Evolutionary conservation across 2,113 vertebrate genomes (phyloP).

Genomic region (Alexandromys fortis): DNA sequence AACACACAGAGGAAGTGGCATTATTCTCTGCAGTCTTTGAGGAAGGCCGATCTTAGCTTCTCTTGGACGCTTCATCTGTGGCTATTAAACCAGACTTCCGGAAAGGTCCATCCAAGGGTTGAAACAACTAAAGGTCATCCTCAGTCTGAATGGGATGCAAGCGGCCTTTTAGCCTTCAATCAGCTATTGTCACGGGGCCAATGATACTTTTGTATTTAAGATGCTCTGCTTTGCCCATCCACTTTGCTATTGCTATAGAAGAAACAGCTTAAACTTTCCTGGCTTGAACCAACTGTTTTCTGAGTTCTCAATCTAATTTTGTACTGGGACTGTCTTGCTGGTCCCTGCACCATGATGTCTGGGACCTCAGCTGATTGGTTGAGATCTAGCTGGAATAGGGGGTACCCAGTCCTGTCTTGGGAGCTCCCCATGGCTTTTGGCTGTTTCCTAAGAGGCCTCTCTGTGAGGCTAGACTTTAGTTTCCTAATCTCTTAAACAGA

Average conservation of each 20-base stretch:
- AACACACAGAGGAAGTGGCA: not conserved
- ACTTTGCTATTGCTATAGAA: not conserved
- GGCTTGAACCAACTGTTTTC: constrained; percentile 1
- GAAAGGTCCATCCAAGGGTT: not conserved
- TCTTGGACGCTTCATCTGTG: not conserved
- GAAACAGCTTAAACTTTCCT: not conserved
- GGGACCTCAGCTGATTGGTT: not conserved
- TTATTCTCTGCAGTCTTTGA: not conserved
- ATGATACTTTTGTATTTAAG: not conserved
- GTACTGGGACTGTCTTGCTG: not conserved
- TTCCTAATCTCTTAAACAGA: not conserved
- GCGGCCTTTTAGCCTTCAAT: not conserved
- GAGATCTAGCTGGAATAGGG: not conserved
- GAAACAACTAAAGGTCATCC: not conserved
- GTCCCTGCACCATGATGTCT: not conserved
- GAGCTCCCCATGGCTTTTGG: not conserved
- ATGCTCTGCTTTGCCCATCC: not conserved
- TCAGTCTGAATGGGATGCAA: not conserved
- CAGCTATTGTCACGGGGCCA: not conserved
- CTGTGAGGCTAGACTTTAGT: not conserved
- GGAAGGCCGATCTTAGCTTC: not conserved
- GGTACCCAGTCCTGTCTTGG: too few species aligned
- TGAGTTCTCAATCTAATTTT: not conserved
- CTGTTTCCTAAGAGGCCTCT: not conserved
- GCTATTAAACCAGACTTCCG: not conserved